These are phyloP conservation scores for Ridgeia piscesae DNA, from an alignment of 1,140 invertebrate species.

Conservation along the genomic window DNA sequence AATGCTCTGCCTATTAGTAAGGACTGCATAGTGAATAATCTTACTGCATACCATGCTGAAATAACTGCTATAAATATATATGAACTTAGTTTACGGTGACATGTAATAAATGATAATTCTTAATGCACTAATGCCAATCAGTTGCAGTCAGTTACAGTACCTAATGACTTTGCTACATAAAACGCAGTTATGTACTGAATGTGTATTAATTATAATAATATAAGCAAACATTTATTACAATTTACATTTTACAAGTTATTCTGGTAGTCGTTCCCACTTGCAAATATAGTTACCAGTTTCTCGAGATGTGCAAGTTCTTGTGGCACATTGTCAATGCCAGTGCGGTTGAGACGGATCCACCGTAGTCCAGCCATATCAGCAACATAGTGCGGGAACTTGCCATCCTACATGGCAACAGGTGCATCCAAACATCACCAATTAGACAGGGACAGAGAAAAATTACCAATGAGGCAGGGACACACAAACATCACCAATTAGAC, in stretches of 20 bases:
- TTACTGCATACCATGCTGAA: too few species aligned
- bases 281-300: conserved; percentile 73
- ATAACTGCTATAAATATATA: too few species aligned
- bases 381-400: conserved; percentile 89
- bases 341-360: conserved; percentile 96
- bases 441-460: not conserved
- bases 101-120: too few species aligned
- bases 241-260: too few species aligned
- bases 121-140: not conserved
- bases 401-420: conserved; percentile 65
- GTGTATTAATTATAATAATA: not conserved
- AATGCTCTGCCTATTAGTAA: too few species aligned
- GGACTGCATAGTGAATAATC: too few species aligned
- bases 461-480: too few species aligned
- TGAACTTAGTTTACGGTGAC: too few species aligned
- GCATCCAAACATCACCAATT: not conserved
- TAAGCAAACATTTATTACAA: not conserved
- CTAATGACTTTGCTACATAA: not conserved
- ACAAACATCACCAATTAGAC: too few species aligned
- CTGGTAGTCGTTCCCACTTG: too few species aligned
- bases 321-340: conserved; percentile 84
- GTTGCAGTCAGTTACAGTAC: not conserved
- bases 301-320: conserved; percentile 91
- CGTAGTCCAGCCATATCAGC: conserved; percentile 94
- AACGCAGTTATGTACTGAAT: not conserved